Conservation (phyloP, 2,888 invertebrate genomes). For the Tiliacea citrago region DNA sequence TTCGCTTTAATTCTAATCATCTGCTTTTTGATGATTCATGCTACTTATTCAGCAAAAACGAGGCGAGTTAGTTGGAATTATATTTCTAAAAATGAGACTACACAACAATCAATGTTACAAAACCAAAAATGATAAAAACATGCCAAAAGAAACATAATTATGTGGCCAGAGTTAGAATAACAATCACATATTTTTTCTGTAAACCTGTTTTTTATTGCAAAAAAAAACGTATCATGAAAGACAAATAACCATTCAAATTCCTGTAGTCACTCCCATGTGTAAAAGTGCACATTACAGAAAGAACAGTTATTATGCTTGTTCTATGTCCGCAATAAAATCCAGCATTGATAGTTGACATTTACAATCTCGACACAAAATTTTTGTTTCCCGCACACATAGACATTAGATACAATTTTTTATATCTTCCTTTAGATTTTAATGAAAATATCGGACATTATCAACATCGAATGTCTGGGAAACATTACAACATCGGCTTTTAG, state of each 20-base stretch:
- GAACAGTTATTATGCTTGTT: conserved; percentile 45
- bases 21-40: background rate
- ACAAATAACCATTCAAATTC: conserved; percentile 54
- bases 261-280: conserved; percentile 39
- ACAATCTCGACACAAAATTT: conserved; percentile 51
- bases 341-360: conserved; percentile 55
- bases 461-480: conserved; percentile 51
- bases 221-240: conserved; percentile 37
- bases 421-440: conserved; percentile 45
- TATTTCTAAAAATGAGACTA: background rate
- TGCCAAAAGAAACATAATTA: background rate
- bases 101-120: background rate
- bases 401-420: conserved; percentile 32
- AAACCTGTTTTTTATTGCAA: background rate
- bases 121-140: background rate
- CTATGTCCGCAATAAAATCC: conserved; percentile 56
- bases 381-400: conserved; percentile 14
- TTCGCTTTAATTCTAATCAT: background rate
- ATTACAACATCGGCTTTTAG: conserved; percentile 54
- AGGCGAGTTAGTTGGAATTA: background rate
- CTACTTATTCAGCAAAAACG: background rate
- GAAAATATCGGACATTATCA: conserved; percentile 51
- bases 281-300: conserved; percentile 43
- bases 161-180: background rate
- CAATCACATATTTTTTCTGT: background rate